These are phyloP conservation scores for Caradrina clavipalpis DNA, from an alignment of 2,888 invertebrate species.

Conservation along the genomic window DNA sequence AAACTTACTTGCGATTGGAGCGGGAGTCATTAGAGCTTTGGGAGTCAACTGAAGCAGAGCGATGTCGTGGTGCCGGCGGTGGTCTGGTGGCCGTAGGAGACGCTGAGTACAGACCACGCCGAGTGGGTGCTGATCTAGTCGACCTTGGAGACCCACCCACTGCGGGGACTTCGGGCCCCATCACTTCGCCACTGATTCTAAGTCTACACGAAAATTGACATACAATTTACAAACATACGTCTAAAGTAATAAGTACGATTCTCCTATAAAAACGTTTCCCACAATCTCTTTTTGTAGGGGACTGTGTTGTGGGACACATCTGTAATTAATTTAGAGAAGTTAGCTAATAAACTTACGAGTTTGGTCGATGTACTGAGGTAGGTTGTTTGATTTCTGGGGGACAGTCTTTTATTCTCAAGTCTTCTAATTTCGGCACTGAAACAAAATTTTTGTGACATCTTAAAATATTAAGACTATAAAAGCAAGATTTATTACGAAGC, in stretches of 20 bases:
- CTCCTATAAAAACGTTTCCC: slow-evolving; percentile 6
- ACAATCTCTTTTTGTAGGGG: slow-evolving; percentile 9
- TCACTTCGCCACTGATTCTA: slow-evolving; percentile 86
- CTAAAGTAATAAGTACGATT: background rate
- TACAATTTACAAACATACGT: background rate
- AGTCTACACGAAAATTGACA: slow-evolving; percentile 38
- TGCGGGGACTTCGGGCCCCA: slow-evolving; percentile 77
- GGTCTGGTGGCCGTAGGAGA: slow-evolving; percentile 95
- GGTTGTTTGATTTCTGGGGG: slow-evolving; percentile 88
- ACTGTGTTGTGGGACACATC: slow-evolving; percentile 18
- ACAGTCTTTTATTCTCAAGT: slow-evolving; percentile 90
- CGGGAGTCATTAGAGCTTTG: slow-evolving; percentile 97
- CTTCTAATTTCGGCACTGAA: slow-evolving; percentile 89
- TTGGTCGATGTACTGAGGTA: slow-evolving; percentile 88
- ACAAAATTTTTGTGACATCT: slow-evolving; percentile 49
- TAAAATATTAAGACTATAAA: background rate
- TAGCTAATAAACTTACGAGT: slow-evolving; percentile 82
- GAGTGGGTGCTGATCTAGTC: slow-evolving; percentile 94
- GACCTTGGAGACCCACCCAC: slow-evolving; percentile 94
- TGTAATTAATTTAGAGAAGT: slow-evolving; percentile 35
- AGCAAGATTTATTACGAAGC: background rate
- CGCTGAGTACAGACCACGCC: slow-evolving; percentile 94
- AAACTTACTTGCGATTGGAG: slow-evolving; percentile 93
- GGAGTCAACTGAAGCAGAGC: slow-evolving; percentile 96
- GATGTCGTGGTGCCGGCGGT: slow-evolving; percentile 93